Evolutionary conservation across 2,113 vertebrate genomes (phyloP).

Genomic region (Formicarius rufipectus): DNA sequence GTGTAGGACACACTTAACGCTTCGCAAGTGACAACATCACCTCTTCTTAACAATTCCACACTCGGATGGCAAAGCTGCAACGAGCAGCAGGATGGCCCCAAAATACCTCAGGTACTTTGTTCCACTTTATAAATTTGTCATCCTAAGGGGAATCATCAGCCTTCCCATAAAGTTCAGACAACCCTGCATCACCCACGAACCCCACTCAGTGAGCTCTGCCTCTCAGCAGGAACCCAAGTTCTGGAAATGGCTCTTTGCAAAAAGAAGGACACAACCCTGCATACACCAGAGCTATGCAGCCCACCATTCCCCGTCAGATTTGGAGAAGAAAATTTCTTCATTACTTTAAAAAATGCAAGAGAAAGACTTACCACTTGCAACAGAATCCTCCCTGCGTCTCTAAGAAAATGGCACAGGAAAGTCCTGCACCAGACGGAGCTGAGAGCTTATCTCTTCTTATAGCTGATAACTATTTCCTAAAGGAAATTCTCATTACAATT

Average conservation of each 20-base stretch:
- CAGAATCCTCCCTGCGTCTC: background rate
- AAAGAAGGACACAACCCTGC: background rate
- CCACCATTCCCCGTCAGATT: background rate
- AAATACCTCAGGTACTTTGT: rapidly evolving
- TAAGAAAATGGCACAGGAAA: background rate
- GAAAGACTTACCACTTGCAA: background rate
- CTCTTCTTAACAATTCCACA: background rate
- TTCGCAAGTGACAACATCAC: background rate
- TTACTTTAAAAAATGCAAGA: background rate
- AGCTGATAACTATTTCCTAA: background rate
- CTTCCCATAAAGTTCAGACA: background rate
- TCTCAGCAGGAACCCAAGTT: background rate
- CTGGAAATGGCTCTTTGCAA: background rate
- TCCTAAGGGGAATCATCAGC: background rate
- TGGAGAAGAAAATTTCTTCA: background rate
- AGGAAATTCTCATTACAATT: background rate
- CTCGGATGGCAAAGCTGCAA: background rate
- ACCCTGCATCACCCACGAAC: no score
- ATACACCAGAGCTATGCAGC: background rate
- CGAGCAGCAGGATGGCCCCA: background rate
- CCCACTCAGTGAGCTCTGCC: background rate
- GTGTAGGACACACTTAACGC: background rate
- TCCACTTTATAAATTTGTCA: background rate
- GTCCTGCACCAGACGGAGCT: background rate
- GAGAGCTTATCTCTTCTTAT: background rate